Conservation (phyloP, 2,113 vertebrate species). For the Actenoides lindsayi region DNA sequence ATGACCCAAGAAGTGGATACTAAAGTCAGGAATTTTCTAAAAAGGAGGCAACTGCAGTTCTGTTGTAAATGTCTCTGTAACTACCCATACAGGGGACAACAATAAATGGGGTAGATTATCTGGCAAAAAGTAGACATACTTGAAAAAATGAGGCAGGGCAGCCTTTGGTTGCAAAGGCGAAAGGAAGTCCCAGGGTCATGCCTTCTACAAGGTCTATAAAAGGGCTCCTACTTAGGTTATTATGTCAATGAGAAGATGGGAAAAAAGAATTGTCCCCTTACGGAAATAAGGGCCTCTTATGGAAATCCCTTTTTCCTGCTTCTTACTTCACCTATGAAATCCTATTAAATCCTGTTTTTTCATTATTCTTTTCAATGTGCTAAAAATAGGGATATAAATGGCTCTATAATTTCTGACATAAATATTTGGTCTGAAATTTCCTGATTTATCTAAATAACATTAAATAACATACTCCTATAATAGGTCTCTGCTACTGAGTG, state of each 20-base stretch:
- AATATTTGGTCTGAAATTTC: conserved; percentile 51
- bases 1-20: background rate
- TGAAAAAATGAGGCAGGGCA: background rate
- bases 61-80: background rate
- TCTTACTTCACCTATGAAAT: background rate
- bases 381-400: conserved; percentile 30
- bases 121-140: background rate
- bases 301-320: background rate
- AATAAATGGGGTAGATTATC: fast-evolving
- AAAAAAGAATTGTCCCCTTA: background rate
- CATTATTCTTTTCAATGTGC: background rate
- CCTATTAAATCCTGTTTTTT: background rate
- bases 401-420: conserved; percentile 4
- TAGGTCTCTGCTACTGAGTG: background rate
- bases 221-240: background rate
- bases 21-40: background rate
- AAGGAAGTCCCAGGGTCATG: background rate
- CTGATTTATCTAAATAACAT: background rate
- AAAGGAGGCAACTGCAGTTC: background rate
- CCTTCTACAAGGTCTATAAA: background rate
- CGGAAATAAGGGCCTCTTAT: background rate
- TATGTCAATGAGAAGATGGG: background rate
- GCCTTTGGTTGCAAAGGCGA: background rate
- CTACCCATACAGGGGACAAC: too few relatives aligned
- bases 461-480: background rate